Evolutionary conservation across 2,888 invertebrate genomes (phyloP).

Genomic region (Limenitis camilla): DNA sequence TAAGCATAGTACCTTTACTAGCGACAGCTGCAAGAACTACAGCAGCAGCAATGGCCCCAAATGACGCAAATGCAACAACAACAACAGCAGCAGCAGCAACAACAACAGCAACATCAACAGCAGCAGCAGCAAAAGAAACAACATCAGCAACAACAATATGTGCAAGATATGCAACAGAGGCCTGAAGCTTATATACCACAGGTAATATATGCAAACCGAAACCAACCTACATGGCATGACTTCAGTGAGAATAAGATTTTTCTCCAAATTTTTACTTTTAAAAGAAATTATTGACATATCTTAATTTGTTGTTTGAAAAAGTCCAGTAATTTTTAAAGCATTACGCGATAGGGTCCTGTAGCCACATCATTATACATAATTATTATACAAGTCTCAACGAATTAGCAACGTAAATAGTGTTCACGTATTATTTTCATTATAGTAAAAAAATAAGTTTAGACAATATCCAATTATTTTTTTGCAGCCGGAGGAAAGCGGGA

Average conservation of each 20-base stretch:
- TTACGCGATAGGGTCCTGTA: too few relatives aligned
- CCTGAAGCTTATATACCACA: conserved; percentile 46
- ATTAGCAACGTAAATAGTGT: too few relatives aligned
- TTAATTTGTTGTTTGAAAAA: too few relatives aligned
- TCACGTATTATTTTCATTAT: background rate
- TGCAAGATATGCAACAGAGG: conserved; percentile 48
- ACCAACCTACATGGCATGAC: too few relatives aligned
- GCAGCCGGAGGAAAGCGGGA: conserved; percentile 30
- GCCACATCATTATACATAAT: too few relatives aligned
- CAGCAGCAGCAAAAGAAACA: conserved; percentile 50
- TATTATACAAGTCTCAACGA: too few relatives aligned
- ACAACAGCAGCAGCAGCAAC: conserved; percentile 47
- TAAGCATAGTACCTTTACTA: conserved; percentile 24
- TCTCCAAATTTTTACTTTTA: too few relatives aligned
- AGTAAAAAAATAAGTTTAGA: background rate
- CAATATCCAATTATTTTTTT: too few relatives aligned
- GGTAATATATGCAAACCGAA: conserved; percentile 36
- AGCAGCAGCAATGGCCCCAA: conserved; percentile 48
- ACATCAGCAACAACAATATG: conserved; percentile 44
- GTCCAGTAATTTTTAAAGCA: too few relatives aligned
- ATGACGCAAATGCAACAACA: conserved; percentile 48
- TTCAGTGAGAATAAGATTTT: too few relatives aligned
- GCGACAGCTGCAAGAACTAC: conserved; percentile 47
- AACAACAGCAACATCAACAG: conserved; percentile 47
- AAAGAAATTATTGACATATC: too few relatives aligned